phyloP scores from a whole-genome alignment of 2,113 vertebrate species.

The Callaeas wilsoni region DNA sequence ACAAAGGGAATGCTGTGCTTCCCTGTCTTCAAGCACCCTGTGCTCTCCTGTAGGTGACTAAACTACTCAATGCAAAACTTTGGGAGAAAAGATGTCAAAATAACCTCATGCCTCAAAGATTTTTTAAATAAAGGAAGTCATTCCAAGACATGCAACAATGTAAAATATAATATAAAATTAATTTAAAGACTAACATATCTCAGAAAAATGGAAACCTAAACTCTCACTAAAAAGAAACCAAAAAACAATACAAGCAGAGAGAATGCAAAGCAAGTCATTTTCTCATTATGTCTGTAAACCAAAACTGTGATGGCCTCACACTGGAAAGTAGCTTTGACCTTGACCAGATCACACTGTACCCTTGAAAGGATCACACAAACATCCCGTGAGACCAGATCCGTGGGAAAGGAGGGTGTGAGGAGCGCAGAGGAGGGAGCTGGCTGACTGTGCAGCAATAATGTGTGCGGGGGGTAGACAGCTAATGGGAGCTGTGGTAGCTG shows the following conservation, averaged over 20 bases:
- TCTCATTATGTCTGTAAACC: background rate
- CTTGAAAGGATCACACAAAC: too few relatives aligned
- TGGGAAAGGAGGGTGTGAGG: too few relatives aligned
- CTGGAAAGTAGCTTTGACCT: too few relatives aligned
- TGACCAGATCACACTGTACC: too few relatives aligned
- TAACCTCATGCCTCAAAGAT: background rate
- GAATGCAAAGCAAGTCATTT: background rate
- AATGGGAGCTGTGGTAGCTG: too few relatives aligned
- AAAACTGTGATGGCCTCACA: too few relatives aligned
- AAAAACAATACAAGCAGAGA: background rate
- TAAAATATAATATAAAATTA: background rate
- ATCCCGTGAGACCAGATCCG: too few relatives aligned
- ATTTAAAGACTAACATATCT: background rate
- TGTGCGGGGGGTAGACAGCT: too few relatives aligned
- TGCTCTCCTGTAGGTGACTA: background rate
- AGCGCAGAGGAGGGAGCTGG: too few relatives aligned
- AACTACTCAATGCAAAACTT: background rate
- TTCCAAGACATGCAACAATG: background rate
- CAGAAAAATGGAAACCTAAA: background rate
- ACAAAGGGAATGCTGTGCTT: background rate
- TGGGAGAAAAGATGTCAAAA: background rate
- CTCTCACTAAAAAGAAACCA: background rate
- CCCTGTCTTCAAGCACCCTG: background rate
- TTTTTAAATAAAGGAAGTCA: background rate
- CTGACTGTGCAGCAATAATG: too few relatives aligned